These are phyloP conservation scores for Papilio gigon DNA, from an alignment of 2,888 invertebrate genomes.

Conservation along the genomic window DNA sequence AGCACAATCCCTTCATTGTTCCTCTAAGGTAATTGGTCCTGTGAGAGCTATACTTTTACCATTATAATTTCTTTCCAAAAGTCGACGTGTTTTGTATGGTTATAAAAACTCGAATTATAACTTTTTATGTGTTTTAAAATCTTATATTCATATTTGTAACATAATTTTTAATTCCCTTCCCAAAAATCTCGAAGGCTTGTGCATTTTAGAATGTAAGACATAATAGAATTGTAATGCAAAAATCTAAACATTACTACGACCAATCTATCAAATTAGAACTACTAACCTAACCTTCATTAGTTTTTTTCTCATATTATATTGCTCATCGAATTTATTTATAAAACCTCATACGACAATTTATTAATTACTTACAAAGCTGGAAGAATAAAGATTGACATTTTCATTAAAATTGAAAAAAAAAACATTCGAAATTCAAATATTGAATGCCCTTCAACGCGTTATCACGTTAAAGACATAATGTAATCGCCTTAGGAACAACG, in stretches of 20 bases:
- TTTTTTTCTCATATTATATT: too few species aligned
- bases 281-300: too few species aligned
- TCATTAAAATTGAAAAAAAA: not conserved
- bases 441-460: constrained; percentile 6
- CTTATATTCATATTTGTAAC: not conserved
- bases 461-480: constrained; percentile 30
- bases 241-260: too few species aligned
- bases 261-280: too few species aligned
- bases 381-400: not conserved
- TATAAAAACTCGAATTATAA: constrained; percentile 5
- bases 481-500: constrained; percentile 34
- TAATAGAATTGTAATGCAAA: too few species aligned
- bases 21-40: constrained; percentile 11
- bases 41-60: constrained; percentile 9
- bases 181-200: too few species aligned
- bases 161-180: not conserved
- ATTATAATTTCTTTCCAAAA: constrained; percentile 14
- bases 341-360: too few species aligned
- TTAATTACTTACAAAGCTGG: not conserved
- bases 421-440: constrained; percentile 16
- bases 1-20: constrained; percentile 11
- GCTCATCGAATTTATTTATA: too few species aligned
- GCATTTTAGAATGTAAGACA: too few species aligned
- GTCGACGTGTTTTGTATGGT: not conserved
- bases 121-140: constrained; percentile 5